Evolutionary conservation across 2,888 invertebrate species (phyloP).

Genomic region (Drosophila paracracens): DNA sequence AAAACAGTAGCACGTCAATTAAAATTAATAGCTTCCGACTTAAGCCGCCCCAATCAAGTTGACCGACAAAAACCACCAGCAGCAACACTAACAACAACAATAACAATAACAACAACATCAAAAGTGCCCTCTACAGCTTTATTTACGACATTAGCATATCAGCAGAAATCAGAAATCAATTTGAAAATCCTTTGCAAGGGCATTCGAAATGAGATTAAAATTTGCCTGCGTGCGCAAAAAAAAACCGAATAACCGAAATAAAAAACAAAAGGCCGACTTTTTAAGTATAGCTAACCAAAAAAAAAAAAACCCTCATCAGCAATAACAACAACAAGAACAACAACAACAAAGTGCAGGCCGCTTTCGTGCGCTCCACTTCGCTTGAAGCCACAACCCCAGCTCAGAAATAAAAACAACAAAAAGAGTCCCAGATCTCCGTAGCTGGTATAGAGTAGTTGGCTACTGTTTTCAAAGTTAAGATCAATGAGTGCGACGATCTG

Average conservation of each 20-base stretch:
- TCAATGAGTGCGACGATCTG: slow-evolving; percentile 77
- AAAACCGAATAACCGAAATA: slow-evolving; percentile 33
- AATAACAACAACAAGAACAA: slow-evolving; percentile 42
- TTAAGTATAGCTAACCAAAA: slow-evolving; percentile 75
- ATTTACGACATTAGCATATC: slow-evolving; percentile 79
- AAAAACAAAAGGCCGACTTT: slow-evolving; percentile 55
- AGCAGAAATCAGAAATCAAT: slow-evolving; percentile 69
- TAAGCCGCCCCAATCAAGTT: slow-evolving; percentile 63
- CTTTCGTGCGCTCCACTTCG: slow-evolving; percentile 74
- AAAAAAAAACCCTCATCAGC: slow-evolving; percentile 69
- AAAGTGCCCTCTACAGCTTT: slow-evolving; percentile 61
- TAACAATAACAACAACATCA: slow-evolving; percentile 13
- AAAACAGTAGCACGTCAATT: slow-evolving; percentile 80
- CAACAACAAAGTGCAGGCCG: slow-evolving; percentile 79
- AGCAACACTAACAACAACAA: slow-evolving; percentile 1
- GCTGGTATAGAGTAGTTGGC: slow-evolving; percentile 63
- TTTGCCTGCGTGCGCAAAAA: slow-evolving; percentile 68
- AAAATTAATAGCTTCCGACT: slow-evolving; percentile 82
- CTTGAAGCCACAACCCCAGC: slow-evolving; percentile 49
- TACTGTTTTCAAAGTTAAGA: slow-evolving; percentile 83
- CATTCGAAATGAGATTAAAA: slow-evolving; percentile 73
- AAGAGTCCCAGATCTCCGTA: slow-evolving; percentile 53
- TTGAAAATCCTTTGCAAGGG: slow-evolving; percentile 81
- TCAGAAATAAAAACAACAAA: slow-evolving; percentile 15
- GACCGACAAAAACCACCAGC: slow-evolving; percentile 25